Percentiles rank a stretch among this genome's conserved stretches.
Conservation (phyloP, 2,888 invertebrate genomes). For the Lagria hirta region DNA sequence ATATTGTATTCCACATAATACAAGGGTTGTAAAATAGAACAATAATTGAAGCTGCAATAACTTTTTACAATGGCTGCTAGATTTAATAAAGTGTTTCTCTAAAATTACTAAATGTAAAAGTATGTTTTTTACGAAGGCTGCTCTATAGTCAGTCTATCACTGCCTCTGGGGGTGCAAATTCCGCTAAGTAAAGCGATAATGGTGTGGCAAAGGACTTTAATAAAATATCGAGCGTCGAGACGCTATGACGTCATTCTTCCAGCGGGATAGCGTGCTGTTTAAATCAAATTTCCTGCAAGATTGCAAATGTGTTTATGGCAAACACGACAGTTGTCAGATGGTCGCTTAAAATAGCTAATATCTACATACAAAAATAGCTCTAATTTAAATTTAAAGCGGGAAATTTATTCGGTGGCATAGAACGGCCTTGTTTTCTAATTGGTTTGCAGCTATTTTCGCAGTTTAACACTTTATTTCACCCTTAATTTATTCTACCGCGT, state of each 20-base stretch:
- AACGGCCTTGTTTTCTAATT: slow-evolving; percentile 13
- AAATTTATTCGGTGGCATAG: slow-evolving; percentile 13
- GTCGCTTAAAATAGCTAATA: too few species aligned
- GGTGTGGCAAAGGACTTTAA: slow-evolving; percentile 24
- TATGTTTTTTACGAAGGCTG: too few species aligned
- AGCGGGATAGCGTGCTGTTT: slow-evolving; percentile 13
- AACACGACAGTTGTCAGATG: slow-evolving; percentile 17
- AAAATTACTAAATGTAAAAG: too few species aligned
- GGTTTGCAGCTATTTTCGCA: slow-evolving; percentile 12
- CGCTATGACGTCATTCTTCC: slow-evolving; percentile 29
- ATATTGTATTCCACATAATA: too few species aligned
- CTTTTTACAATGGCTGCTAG: too few species aligned
- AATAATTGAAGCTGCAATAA: too few species aligned
- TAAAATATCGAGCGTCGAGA: slow-evolving; percentile 36
- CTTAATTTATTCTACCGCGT: slow-evolving; percentile 16
- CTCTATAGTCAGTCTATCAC: slow-evolving; percentile 12
- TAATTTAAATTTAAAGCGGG: slow-evolving; percentile 24
- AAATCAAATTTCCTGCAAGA: slow-evolving; percentile 11
- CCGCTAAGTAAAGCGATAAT: slow-evolving; percentile 12
- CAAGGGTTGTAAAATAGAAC: too few species aligned
- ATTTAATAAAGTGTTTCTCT: too few species aligned
- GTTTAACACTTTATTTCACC: slow-evolving; percentile 3
- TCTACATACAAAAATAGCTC: slow-evolving; percentile 23
- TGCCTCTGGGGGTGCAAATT: slow-evolving; percentile 12
- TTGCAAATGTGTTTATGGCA: slow-evolving; percentile 9